A percentile compares a stretch with the other conserved stretches of the same genome.
Conservation (phyloP, 2,797 vertebrate genomes). For the Leptatherina wallacei region DNA sequence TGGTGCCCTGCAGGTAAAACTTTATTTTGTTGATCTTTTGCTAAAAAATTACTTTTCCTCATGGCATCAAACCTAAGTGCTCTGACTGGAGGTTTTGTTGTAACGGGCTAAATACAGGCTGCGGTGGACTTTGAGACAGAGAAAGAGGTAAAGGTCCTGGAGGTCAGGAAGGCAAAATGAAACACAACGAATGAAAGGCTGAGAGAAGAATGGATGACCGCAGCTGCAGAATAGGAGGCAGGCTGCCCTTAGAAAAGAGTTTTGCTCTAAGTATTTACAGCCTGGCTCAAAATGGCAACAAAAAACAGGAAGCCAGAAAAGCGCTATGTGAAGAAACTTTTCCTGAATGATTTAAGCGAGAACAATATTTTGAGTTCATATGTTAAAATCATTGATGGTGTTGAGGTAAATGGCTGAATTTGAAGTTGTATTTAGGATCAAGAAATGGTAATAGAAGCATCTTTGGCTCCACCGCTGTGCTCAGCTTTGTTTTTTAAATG, state of each 20-base stretch:
- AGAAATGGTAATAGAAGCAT: too few species aligned
- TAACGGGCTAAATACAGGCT: slow-evolving; percentile 19
- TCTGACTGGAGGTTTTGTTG: slow-evolving; percentile 10
- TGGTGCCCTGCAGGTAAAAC: slow-evolving; percentile 7
- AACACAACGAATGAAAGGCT: not conserved
- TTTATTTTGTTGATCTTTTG: slow-evolving; percentile 11
- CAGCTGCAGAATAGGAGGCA: not conserved
- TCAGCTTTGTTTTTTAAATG: too few species aligned
- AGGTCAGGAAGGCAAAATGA: not conserved
- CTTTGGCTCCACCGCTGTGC: too few species aligned
- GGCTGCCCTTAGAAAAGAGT: slow-evolving; percentile 24
- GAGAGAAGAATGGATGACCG: not conserved
- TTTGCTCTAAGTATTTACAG: not conserved
- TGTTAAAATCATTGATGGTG: too few species aligned
- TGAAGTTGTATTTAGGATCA: too few species aligned
- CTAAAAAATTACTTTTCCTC: not conserved
- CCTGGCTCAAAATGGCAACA: too few species aligned
- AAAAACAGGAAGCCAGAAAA: too few species aligned
- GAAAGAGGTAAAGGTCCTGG: not conserved
- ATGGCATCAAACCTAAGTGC: not conserved
- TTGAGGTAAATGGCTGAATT: too few species aligned
- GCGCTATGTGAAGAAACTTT: too few species aligned
- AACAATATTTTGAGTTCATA: too few species aligned
- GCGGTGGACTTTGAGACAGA: not conserved
- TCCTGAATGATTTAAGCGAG: too few species aligned